A percentile compares a stretch with the other conserved stretches of the same genome.
Evolutionary conservation across 53 echinoderm and acorn worm genomes (phyloP).

Genomic region (Hippasteria phrygiana): DNA sequence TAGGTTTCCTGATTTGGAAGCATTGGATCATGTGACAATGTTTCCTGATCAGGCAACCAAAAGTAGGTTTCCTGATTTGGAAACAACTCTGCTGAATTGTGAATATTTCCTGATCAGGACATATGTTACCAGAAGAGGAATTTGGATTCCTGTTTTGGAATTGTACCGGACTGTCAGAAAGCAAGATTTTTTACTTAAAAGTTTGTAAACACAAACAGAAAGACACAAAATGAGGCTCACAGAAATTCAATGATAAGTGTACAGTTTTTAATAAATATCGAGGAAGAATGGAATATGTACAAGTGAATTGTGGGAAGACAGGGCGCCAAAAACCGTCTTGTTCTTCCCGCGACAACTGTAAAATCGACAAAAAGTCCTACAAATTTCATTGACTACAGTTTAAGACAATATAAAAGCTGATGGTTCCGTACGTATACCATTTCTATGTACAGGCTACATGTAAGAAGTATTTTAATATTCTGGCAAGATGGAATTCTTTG

Average conservation of each 20-base stretch:
- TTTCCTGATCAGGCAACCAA: too few relatives aligned
- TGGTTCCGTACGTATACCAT: not conserved
- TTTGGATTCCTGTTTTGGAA: too few relatives aligned
- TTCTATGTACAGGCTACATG: not conserved
- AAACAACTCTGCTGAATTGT: too few relatives aligned
- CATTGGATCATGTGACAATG: too few relatives aligned
- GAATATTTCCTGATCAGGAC: too few relatives aligned
- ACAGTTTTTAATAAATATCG: conserved; percentile 58
- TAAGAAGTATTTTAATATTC: not conserved
- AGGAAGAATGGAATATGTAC: conserved; percentile 43
- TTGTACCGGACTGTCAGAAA: too few relatives aligned
- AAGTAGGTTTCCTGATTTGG: too few relatives aligned
- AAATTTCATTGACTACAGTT: not conserved
- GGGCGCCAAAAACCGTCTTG: conserved; percentile 22
- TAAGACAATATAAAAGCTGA: not conserved
- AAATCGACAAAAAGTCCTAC: not conserved
- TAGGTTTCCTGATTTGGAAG: too few relatives aligned
- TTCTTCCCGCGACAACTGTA: conserved; percentile 8
- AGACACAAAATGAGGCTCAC: not conserved
- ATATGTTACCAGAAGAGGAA: too few relatives aligned
- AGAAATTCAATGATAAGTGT: conserved; percentile 16
- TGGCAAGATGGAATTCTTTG: conserved; percentile 2
- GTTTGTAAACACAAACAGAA: not conserved
- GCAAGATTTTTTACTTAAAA: not conserved
- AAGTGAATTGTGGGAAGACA: conserved; percentile 26